phyloP scores from a whole-genome alignment of 2,113 vertebrate species.

The Silurus glanis region DNA sequence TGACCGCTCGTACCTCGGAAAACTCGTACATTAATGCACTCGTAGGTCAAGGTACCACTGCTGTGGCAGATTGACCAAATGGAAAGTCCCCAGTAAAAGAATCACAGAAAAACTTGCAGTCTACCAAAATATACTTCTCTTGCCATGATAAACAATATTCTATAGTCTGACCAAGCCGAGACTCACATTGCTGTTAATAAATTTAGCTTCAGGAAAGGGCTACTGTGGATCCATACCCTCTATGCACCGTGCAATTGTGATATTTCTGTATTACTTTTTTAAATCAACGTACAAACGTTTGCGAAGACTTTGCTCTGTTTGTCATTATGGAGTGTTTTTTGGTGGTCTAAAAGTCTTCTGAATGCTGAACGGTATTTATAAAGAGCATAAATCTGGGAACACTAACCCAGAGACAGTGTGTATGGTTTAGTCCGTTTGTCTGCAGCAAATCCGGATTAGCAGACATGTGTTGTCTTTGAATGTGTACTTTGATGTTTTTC shows the following conservation, averaged over 20 bases:
- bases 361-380: neutral
- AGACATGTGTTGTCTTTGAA: neutral
- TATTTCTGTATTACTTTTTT: neutral
- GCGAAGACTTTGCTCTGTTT: neutral
- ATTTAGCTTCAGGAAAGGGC: neutral
- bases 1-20: no score
- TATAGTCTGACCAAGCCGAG: neutral
- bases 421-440: neutral
- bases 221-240: neutral
- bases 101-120: neutral
- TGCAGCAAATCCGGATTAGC: neutral
- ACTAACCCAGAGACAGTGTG: neutral
- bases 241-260: neutral
- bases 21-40: no score
- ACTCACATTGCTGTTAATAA: neutral
- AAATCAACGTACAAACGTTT: neutral
- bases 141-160: neutral
- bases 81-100: neutral
- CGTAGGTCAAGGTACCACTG: no score
- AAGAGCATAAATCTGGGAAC: neutral
- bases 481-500: slow-evolving; percentile 11
- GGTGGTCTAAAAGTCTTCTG: neutral
- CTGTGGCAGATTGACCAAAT: no score
- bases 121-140: neutral
- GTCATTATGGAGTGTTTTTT: neutral